Conservation (phyloP, 2,113 vertebrate genomes). For the Canis aureus region DNA sequence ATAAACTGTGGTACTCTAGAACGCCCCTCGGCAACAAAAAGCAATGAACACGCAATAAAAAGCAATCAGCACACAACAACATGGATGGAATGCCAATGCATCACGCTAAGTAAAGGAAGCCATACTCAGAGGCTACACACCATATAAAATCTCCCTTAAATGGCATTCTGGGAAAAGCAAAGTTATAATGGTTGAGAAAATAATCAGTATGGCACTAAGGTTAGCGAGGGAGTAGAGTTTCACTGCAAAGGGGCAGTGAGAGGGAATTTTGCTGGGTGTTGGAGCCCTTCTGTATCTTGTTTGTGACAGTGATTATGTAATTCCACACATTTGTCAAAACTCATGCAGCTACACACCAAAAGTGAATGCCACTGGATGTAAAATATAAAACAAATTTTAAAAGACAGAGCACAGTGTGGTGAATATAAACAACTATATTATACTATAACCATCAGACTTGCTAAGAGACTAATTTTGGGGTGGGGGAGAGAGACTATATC, state of each 20-base stretch:
- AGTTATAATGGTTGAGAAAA: background rate
- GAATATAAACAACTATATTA: background rate
- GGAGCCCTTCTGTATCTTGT: background rate
- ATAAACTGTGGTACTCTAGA: background rate
- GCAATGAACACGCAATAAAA: too few relatives aligned
- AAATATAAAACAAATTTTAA: background rate
- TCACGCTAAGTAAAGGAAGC: background rate
- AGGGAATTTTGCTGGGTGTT: background rate
- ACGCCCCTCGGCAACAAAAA: too few relatives aligned
- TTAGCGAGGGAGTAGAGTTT: background rate
- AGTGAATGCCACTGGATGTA: background rate
- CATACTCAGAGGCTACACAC: background rate
- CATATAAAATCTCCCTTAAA: background rate
- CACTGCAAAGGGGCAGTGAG: background rate
- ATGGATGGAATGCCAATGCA: too few relatives aligned
- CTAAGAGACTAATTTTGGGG: background rate
- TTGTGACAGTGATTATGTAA: background rate
- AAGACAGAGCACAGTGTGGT: background rate
- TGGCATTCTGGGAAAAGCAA: background rate
- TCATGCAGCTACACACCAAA: background rate
- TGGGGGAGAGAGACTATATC: background rate
- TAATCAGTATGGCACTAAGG: too few relatives aligned
- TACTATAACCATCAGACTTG: background rate
- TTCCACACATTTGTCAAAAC: background rate
- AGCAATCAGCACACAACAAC: too few relatives aligned